A percentile compares a stretch with the other conserved stretches of the same genome.
These are phyloP conservation scores for Bos taurus DNA, from an alignment of 2,113 vertebrate genomes.

Conservation along the genomic window ARS-UCD2.0 NC_037329.1:103789501-103790000, in stretches of 20 bases:
- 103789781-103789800: not conserved
- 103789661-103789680: not conserved
- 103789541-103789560: not conserved
- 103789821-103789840: not conserved
- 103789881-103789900: not conserved
- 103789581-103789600: not conserved
- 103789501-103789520: not conserved
- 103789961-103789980: not conserved
- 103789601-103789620: not conserved
- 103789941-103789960: not conserved
- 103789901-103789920: not conserved
- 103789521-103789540: not conserved
- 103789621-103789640: not conserved
- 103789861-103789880: not conserved
- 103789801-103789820: not conserved
- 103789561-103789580: not conserved
- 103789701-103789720: not conserved
- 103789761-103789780: not conserved
- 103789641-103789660: not conserved
- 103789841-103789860: constrained; percentile 14
- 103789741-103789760: not conserved
- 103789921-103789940: constrained; percentile 7
- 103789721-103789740: not conserved
- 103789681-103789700: not conserved
- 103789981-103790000: not conserved